phyloP scores from a whole-genome alignment of 1,140 invertebrate species.

The Drosophila chauvacae region DNA sequence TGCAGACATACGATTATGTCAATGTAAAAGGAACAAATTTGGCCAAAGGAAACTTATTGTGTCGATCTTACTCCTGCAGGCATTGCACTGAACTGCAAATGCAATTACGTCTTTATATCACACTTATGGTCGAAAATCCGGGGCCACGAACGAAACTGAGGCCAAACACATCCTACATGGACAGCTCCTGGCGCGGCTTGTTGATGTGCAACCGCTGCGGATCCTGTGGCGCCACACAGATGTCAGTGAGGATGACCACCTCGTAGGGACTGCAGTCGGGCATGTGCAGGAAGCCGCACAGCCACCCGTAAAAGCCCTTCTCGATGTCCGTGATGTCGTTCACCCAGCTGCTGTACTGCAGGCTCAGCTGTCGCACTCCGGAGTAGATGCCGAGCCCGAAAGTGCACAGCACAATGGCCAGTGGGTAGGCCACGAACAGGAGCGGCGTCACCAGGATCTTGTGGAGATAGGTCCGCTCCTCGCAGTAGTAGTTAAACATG shows the following conservation, averaged over 20 bases:
- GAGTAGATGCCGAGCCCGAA: constrained; percentile 89
- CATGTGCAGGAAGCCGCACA: constrained; percentile 88
- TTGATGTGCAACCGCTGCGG: constrained; percentile 76
- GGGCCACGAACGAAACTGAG: constrained; percentile 35
- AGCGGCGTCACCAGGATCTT: constrained; percentile 88
- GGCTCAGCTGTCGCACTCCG: constrained; percentile 88
- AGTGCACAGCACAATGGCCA: constrained; percentile 88
- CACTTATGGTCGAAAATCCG: constrained; percentile 72
- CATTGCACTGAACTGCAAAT: constrained; percentile 8
- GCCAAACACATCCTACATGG: constrained; percentile 61
- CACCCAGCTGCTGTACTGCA: constrained; percentile 88
- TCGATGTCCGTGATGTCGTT: constrained; percentile 90
- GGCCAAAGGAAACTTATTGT: constrained; percentile 75
- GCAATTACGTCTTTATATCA: constrained; percentile 71
- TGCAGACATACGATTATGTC: constrained; percentile 51
- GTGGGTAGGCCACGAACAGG: constrained; percentile 89
- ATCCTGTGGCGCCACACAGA: constrained; percentile 73
- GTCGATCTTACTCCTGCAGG: constrained; percentile 44
- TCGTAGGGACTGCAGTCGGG: constrained; percentile 87
- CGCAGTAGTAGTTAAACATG: constrained; percentile 89
- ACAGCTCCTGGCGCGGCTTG: constrained; percentile 81
- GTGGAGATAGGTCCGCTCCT: constrained; percentile 88
- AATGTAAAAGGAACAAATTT: constrained; percentile 75
- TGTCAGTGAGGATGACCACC: constrained; percentile 81
- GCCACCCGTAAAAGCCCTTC: constrained; percentile 92